Base-by-base conservation (phyloP, 2,113 vertebrate species). In the Phodopus roborovskii region DNA sequence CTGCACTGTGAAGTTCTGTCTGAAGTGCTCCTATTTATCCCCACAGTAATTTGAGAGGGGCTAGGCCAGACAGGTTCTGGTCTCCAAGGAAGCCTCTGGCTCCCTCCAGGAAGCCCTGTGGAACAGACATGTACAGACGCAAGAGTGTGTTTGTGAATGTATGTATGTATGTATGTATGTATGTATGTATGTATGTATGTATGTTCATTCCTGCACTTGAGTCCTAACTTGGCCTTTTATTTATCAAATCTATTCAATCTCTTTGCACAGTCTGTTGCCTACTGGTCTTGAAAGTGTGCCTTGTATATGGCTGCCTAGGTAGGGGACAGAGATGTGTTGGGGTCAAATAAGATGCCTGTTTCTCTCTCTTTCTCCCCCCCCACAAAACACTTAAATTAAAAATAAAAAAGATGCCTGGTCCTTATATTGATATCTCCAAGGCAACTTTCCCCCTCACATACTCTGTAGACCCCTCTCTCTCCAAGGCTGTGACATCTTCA, bases 371-470 rank as follows among this genome's bases (percentile, higher is more conserved):
- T 56, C 53, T 56, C 53, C 13, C 53, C 13, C 53, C 50, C 5
- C 50, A 45, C 45, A 45, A 3, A 45, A 1, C 11, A 50, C 7
- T 50, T 50, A 56, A 56, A 56, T 56, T 56, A 56, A 56, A 56
- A 56, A 56, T 56, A 56, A 56, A 56, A 56, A 97, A 98, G 97
- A 94, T 91, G 83, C 87, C 94, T 91, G 73, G 93, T 98, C 90
- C 98, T 97, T 74, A 82, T 97, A 97, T 92, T 81, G 96, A 98
- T 98, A 96, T 98, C 56, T 95, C 96, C 96, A 91, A 98, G 97
- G 93, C 96, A 95, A 92, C 84, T 5, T n/a, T 20, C 94, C 94
- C 78, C 13, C 48, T 58, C 26, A 11, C 22, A 28, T 17, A 19
- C 94, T 58, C 89, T 89, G 66, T 86, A 96, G 90, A 97, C 97